Base-by-base conservation (phyloP, 2,113 vertebrate genomes). In the Prunella himalayana region DNA sequence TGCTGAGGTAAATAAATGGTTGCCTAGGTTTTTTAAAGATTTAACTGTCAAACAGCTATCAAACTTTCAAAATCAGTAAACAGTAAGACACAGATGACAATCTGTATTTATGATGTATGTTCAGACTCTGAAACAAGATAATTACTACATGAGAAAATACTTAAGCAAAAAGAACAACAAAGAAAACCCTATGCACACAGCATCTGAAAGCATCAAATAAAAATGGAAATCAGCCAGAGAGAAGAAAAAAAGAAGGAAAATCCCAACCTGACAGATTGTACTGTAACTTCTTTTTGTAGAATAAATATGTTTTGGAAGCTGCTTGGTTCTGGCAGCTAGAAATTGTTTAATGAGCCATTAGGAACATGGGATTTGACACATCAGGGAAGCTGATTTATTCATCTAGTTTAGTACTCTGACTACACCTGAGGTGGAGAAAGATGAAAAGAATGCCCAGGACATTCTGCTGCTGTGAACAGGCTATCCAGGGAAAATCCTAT, bases 291-390 rank as follows among this genome's bases (percentile, higher is more conserved):
- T 59, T 84, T 93, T 64, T 92, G 44, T 31, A 89, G 65, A 75
- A 91, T 71, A 83, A 93, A 88, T 96, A 86, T 94, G 80, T 49
- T 95, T 92, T 41, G 60, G 65, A 78, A 84, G 59, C 68, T 86
- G 86, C 68, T 82, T 90, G 77, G 79, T 86, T 82, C 86, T 73
- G 73, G 72, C 94, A 95, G 49, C 53, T 70, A 81, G 63, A 88
- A 84, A 92, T 71, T 81, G 86, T 61, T 84, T 84, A 95, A 96
- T 66, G 80, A 95, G 91, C 69, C 91, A 68, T 95, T 73, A 93
- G 56, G 42, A 92, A 51, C 64, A 82, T 1, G 5, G 27, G 56
- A 96, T 88, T 86, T 95, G 83, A 72, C 57, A 76, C 81, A 82
- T 84, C 56, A 84, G 83, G 70, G 57, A 88, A 94, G 44, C 45